phyloP scores from a whole-genome alignment of 1,140 invertebrate genomes.

The Gryllus bimaculatus region DNA sequence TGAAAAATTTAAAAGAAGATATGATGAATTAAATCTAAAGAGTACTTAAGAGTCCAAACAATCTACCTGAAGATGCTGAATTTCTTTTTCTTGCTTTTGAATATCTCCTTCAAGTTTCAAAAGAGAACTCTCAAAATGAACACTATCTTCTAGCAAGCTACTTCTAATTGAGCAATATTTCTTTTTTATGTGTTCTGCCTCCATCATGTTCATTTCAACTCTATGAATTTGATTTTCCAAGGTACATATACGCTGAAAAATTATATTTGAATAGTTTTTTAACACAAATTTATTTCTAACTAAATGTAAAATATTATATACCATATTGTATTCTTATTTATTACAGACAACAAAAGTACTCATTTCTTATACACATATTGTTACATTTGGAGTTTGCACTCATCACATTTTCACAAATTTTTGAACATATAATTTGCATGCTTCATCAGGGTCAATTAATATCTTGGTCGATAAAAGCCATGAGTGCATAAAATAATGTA shows the following conservation, averaged over 20 bases:
- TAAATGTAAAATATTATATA: neutral
- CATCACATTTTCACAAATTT: no score
- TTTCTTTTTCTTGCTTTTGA: constrained; percentile 56
- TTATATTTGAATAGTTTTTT: constrained; percentile 10
- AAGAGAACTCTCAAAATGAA: constrained; percentile 58
- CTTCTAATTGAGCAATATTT: constrained; percentile 63
- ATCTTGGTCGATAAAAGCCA: no score
- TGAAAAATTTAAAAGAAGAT: neutral
- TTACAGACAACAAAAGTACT: no score
- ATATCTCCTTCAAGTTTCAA: constrained; percentile 54
- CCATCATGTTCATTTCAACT: constrained; percentile 65
- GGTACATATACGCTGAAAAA: constrained; percentile 50
- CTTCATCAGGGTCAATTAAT: no score
- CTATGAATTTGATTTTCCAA: constrained; percentile 67
- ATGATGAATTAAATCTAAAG: no score
- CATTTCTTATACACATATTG: no score
- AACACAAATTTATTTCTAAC: neutral
- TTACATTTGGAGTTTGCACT: no score
- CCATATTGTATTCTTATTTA: no score
- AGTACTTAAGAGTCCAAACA: no score
- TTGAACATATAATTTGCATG: no score
- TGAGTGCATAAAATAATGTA: no score
- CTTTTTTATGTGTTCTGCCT: constrained; percentile 64
- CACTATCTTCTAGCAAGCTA: constrained; percentile 35
- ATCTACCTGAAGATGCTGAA: constrained; percentile 50